Evolutionary conservation across 2,888 invertebrate species (phyloP).

Genomic region (Drosophila maculinotata): DNA sequence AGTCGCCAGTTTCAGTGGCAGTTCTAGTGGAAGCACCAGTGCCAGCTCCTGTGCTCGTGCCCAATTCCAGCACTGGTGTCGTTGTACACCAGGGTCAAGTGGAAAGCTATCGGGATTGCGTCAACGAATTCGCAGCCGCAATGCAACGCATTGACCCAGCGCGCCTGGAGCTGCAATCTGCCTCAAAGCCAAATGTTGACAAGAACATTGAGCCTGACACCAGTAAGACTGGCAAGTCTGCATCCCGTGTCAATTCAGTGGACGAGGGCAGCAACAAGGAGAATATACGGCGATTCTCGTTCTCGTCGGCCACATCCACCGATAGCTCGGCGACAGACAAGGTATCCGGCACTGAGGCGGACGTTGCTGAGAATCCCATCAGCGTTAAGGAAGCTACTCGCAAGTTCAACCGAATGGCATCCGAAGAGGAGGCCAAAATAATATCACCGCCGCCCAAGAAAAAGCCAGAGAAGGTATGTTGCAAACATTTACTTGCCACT

Average conservation of each 20-base stretch:
- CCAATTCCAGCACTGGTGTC: slow-evolving; percentile 53
- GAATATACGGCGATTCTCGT: slow-evolving; percentile 81
- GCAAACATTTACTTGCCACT: neutral
- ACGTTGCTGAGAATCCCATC: slow-evolving; percentile 87
- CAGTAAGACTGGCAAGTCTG: slow-evolving; percentile 37
- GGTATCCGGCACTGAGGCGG: slow-evolving; percentile 43
- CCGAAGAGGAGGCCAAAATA: slow-evolving; percentile 89
- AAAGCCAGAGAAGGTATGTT: slow-evolving; percentile 88
- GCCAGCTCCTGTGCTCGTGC: neutral
- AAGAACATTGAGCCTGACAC: slow-evolving; percentile 9
- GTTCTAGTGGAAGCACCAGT: slow-evolving; percentile 14
- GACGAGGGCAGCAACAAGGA: slow-evolving; percentile 82
- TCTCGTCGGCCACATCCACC: slow-evolving; percentile 79
- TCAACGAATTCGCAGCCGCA: slow-evolving; percentile 82
- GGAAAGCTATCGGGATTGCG: slow-evolving; percentile 83
- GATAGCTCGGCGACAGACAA: slow-evolving; percentile 68
- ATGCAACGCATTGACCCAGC: slow-evolving; percentile 77
- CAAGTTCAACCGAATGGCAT: slow-evolving; percentile 96
- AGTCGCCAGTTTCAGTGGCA: slow-evolving; percentile 74
- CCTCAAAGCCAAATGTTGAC: slow-evolving; percentile 10
- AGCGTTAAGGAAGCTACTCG: slow-evolving; percentile 97
- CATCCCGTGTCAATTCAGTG: slow-evolving; percentile 85
- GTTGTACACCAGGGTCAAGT: slow-evolving; percentile 69
- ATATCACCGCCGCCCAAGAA: slow-evolving; percentile 86
- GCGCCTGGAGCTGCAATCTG: slow-evolving; percentile 56